phyloP scores from a whole-genome alignment of 2,888 invertebrate species.

The Oeneis ivallda region DNA sequence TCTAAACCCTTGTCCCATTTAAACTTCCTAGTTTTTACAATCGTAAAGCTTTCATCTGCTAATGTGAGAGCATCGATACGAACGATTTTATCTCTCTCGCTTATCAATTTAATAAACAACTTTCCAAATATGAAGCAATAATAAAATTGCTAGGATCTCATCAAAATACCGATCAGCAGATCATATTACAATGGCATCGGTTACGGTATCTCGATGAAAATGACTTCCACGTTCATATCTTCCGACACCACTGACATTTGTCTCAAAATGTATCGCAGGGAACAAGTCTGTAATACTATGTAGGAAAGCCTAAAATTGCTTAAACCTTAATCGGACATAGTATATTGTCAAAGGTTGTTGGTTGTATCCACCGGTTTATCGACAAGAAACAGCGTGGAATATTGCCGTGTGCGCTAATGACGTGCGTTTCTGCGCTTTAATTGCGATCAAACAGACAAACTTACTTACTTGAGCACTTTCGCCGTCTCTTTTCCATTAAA shows the following conservation, averaged over 20 bases:
- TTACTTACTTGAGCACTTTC: slow-evolving; percentile 42
- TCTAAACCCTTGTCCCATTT: slow-evolving; percentile 37
- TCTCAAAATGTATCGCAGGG: slow-evolving; percentile 26
- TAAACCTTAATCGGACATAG: slow-evolving; percentile 13
- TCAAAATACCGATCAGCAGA: slow-evolving; percentile 71
- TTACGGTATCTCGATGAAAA: slow-evolving; percentile 57
- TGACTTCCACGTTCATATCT: slow-evolving; percentile 46
- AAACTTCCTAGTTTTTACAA: slow-evolving; percentile 38
- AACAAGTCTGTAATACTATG: slow-evolving; percentile 17
- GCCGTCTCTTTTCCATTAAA: slow-evolving; percentile 26
- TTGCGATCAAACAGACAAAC: slow-evolving; percentile 71
- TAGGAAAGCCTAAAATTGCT: slow-evolving; percentile 18
- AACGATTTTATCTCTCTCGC: slow-evolving; percentile 43
- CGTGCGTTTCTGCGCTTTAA: slow-evolving; percentile 77
- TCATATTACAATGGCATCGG: slow-evolving; percentile 60
- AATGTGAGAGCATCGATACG: slow-evolving; percentile 38
- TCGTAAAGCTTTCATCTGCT: slow-evolving; percentile 40
- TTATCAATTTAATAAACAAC: slow-evolving; percentile 49
- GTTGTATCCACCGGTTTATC: slow-evolving; percentile 49
- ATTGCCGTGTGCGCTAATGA: slow-evolving; percentile 79
- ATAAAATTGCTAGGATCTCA: slow-evolving; percentile 59
- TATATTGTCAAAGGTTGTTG: slow-evolving; percentile 31
- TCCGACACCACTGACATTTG: slow-evolving; percentile 14
- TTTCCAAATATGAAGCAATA: slow-evolving; percentile 52
- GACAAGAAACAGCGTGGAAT: slow-evolving; percentile 78